These are phyloP conservation scores for Zoroaster sp. DNA, from an alignment of 53 echinoderm and acorn worm species.

Conservation along the genomic window DNA sequence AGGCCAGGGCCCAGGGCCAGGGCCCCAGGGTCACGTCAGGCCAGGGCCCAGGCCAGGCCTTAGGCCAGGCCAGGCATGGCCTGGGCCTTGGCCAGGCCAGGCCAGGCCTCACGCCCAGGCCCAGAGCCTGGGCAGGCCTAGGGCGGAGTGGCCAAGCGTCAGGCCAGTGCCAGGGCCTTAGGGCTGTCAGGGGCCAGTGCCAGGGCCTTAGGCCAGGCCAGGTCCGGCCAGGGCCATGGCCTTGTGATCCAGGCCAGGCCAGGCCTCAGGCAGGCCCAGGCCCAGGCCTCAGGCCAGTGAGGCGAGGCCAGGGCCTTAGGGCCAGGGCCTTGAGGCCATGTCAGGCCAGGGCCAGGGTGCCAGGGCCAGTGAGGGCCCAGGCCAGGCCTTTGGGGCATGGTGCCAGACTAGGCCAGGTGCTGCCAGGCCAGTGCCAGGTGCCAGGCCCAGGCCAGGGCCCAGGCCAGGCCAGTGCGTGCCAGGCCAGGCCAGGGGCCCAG, in stretches of 20 bases:
- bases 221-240: constrained; percentile 40
- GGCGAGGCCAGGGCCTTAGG: constrained; percentile 1
- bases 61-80: not conserved
- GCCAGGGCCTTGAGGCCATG: not conserved
- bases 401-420: constrained; percentile 14
- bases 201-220: constrained; percentile 25
- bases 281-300: constrained; percentile 10
- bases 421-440: not conserved
- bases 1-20: constrained; percentile 2
- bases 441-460: not conserved
- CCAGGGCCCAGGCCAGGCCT: constrained; percentile 20
- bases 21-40: not conserved
- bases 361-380: not conserved
- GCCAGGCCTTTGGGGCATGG: constrained; percentile 13
- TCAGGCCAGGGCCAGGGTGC: constrained; percentile 12
- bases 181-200: too few species aligned
- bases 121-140: constrained; percentile 17
- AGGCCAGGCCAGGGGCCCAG: constrained; percentile 21
- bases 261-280: too few species aligned
- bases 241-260: too few species aligned
- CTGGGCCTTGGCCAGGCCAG: constrained; percentile 43
- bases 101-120: constrained; percentile 1
- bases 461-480: constrained; percentile 20
- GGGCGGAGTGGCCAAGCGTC: not conserved
- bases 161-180: constrained; percentile 25